Base-by-base conservation (phyloP, 1,140 invertebrate species). In the Zaprionus inermis region DNA sequence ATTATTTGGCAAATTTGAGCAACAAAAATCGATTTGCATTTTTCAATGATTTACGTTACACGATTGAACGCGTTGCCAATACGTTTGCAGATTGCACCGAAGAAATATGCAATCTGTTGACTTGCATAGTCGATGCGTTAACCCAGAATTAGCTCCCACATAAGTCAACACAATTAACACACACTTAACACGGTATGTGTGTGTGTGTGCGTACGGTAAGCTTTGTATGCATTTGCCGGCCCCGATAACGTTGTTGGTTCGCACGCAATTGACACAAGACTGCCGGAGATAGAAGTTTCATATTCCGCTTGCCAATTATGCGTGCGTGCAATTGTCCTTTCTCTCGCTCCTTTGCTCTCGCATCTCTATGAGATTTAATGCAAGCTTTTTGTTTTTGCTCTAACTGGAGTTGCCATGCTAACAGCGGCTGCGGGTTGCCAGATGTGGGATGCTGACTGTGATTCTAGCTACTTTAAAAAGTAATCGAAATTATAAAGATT, bases 201-300 rank as follows among this genome's bases (percentile, higher is more conserved):
- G 38, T 44, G 38, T 41, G 38, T 1, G 38, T n/a, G 36, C 14
- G 14, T 65, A 7, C 46, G 56, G 58, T 34, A 38, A 24, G 58
- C 64, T 24, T 24, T 57, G 66, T 32, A 49, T 59, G 71, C 65
- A 65, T 54, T 64, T 60, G 69, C 61, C 69, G 56, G 69, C 52
- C 51, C 61, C 46, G 60, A 60, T 51, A 66, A 72, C 73, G 73
- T 76, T 72, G 69, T 76, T 72, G 38, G 68, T 72, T 72, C 54
- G 38, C 49, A 66, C 73, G 60, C 73, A 76, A 59, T 76, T 66
- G 60, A 54, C 69, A 72, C 68, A 49, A 76, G 57, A 76, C 68
- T 76, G 61, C 56, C 38, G 51, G 58, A 69, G 58, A 69, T 38
- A 32, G 44, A 12, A 70, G 44, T 51, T 32, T 58, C 65, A 41